Conservation (phyloP, 2,888 invertebrate genomes). For the Papilio gigon region DNA sequence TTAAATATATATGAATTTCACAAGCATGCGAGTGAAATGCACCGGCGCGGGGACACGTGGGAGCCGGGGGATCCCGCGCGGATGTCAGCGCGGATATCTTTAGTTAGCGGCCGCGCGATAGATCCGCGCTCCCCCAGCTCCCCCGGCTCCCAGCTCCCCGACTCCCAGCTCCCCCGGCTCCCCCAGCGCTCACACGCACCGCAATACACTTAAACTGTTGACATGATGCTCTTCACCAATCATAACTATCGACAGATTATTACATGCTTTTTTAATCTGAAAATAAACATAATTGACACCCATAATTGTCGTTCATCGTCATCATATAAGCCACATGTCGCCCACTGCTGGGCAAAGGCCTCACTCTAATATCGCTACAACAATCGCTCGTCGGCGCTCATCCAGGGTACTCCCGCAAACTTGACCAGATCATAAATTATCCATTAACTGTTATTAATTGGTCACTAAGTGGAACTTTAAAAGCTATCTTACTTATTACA, state of each 20-base stretch:
- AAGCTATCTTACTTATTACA: no score
- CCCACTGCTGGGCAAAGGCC: no score
- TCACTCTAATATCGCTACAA: no score
- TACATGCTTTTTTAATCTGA: neutral
- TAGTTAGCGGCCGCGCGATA: slow-evolving; percentile 77
- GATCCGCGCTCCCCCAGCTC: slow-evolving; percentile 52
- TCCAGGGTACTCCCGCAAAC: no score
- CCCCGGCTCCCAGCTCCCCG: slow-evolving; percentile 56
- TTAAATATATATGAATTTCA: slow-evolving; percentile 19
- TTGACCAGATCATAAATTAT: no score
- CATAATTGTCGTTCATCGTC: no score
- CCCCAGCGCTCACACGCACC: slow-evolving; percentile 73
- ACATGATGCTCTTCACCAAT: slow-evolving; percentile 47
- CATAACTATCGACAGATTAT: slow-evolving; percentile 32
- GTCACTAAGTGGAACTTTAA: no score
- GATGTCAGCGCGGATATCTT: slow-evolving; percentile 79
- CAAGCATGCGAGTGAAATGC: slow-evolving; percentile 27
- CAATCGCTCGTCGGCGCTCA: no score
- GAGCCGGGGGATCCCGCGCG: slow-evolving; percentile 54
- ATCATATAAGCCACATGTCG: no score
- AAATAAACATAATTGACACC: neutral
- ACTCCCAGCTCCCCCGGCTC: slow-evolving; percentile 46
- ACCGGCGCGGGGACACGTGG: slow-evolving; percentile 36
- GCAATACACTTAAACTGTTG: slow-evolving; percentile 45
- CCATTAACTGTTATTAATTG: no score